Evolutionary conservation across 1,140 invertebrate species (phyloP).

Genomic region (Temnothorax longispinosus): DNA sequence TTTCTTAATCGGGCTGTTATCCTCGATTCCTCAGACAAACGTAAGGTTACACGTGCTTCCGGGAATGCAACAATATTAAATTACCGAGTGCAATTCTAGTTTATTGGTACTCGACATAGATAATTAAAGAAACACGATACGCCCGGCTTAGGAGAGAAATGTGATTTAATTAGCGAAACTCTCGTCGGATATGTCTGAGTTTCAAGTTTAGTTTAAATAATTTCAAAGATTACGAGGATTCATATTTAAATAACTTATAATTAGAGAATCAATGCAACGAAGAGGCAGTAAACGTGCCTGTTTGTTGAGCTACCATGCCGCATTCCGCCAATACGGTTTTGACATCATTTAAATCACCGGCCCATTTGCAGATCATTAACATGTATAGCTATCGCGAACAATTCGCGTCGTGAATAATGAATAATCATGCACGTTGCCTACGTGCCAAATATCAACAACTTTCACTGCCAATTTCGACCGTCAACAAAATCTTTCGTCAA

Average conservation of each 20-base stretch:
- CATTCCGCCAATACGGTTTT: constrained; percentile 7
- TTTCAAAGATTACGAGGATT: not conserved
- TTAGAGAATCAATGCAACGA: not conserved
- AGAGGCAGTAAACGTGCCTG: not conserved
- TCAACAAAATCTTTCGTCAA: constrained; percentile 6
- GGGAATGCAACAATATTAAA: constrained; percentile 33
- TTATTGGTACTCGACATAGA: constrained; percentile 16
- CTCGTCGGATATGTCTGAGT: not conserved
- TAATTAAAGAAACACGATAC: not conserved
- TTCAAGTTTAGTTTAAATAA: not conserved
- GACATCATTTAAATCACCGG: constrained; percentile 41
- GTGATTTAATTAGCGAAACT: not conserved
- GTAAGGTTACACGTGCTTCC: constrained; percentile 15
- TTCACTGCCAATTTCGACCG: constrained; percentile 66
- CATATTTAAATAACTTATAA: not conserved
- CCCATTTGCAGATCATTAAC: constrained; percentile 63
- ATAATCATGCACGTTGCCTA: constrained; percentile 28
- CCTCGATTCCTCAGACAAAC: constrained; percentile 26
- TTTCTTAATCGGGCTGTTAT: constrained; percentile 43
- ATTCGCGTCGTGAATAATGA: constrained; percentile 62
- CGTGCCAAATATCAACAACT: constrained; percentile 65
- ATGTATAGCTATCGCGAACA: constrained; percentile 53
- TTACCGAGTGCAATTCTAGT: constrained; percentile 10
- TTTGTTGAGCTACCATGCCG: not conserved
- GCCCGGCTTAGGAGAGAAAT: not conserved